Evolutionary conservation across 2,888 invertebrate genomes (phyloP).

Genomic region (Diloba caeruleocephala): DNA sequence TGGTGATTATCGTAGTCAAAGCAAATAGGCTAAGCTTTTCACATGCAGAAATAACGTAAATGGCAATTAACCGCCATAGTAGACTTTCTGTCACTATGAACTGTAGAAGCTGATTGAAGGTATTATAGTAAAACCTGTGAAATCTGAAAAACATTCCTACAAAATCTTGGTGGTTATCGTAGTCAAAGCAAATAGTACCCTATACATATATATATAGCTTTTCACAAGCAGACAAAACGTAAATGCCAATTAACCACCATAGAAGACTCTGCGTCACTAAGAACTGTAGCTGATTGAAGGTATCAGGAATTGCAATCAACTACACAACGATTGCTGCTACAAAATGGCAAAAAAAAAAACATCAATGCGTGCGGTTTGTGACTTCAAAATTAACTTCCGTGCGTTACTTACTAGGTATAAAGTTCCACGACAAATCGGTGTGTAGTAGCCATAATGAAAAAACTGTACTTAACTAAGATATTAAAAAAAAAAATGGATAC

Average conservation of each 20-base stretch:
- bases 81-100: neutral
- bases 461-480: too few species aligned
- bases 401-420: constrained; percentile 2
- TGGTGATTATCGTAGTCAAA: neutral
- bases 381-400: constrained; percentile 8
- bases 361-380: constrained; percentile 10
- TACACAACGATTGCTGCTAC: constrained; percentile 6
- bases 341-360: constrained; percentile 20
- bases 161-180: constrained; percentile 1
- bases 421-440: constrained; percentile 10
- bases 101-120: constrained; percentile 10
- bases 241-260: constrained; percentile 26
- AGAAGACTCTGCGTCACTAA: neutral
- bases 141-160: too few species aligned
- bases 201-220: too few species aligned
- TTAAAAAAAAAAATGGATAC: too few species aligned
- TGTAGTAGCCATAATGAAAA: too few species aligned
- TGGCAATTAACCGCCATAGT: constrained; percentile 19
- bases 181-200: neutral
- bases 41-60: constrained; percentile 18
- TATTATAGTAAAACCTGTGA: too few species aligned
- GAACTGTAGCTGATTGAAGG: constrained; percentile 8
- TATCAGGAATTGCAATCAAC: constrained; percentile 20
- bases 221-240: too few species aligned
- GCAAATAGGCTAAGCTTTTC: too few species aligned